Percentiles rank a stretch among this genome's conserved stretches.
phyloP scores from a whole-genome alignment of 2,888 invertebrate species.

The Sesamia inferens region DNA sequence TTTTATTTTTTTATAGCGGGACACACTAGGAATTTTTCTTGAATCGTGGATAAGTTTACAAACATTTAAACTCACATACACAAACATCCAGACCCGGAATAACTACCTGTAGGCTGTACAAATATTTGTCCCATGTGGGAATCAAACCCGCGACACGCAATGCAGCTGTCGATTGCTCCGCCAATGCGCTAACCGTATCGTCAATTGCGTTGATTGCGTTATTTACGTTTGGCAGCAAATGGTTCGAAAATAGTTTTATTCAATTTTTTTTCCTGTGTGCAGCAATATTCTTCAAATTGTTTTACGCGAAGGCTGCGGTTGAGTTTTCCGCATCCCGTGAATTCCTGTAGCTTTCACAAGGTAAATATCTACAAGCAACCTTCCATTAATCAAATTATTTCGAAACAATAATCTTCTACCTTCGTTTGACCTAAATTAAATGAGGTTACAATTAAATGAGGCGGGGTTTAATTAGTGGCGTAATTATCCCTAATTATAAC shows the following conservation, averaged over 20 bases:
- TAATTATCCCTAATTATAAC: background rate
- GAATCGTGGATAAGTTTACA: too few species aligned
- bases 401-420: background rate
- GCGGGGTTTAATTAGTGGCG: background rate
- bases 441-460: conserved; percentile 6
- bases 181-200: too few species aligned
- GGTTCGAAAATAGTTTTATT: background rate
- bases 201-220: too few species aligned
- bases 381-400: background rate
- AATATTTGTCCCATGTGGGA: too few species aligned
- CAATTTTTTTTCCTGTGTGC: background rate
- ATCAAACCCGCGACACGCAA: too few species aligned
- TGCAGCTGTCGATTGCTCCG: too few species aligned
- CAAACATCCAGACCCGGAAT: too few species aligned
- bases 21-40: too few species aligned
- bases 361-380: background rate
- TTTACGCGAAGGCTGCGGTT: background rate
- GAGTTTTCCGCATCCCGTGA: background rate
- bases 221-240: too few species aligned
- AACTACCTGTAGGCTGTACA: too few species aligned
- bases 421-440: conserved; percentile 1
- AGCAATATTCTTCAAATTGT: background rate
- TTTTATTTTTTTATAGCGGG: too few species aligned
- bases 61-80: too few species aligned
- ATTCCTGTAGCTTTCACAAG: background rate